Conservation (phyloP, 2,113 vertebrate genomes). For the Alaudala cheleensis region DNA sequence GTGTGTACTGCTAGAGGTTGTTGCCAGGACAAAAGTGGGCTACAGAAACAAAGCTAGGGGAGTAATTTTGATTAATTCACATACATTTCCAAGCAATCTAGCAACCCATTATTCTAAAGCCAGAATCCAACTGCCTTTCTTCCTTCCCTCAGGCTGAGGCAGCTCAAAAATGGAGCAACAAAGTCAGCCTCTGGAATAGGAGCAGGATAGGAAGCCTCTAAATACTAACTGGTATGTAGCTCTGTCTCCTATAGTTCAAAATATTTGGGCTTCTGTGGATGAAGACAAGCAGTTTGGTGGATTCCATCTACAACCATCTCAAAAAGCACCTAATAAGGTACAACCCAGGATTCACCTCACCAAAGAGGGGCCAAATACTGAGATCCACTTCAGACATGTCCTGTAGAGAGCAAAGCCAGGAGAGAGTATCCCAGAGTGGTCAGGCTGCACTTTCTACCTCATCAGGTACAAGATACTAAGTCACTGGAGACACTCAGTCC, state of each 20-base stretch:
- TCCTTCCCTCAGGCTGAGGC: neutral
- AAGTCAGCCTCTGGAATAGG: neutral
- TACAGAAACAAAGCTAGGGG: neutral
- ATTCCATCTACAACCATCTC: neutral
- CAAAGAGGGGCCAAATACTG: neutral
- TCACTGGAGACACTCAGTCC: neutral
- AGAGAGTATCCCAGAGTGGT: neutral
- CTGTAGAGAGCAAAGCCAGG: neutral
- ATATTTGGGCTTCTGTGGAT: neutral
- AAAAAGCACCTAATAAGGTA: neutral
- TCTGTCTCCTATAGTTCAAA: neutral
- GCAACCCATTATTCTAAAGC: neutral
- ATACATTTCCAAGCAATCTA: neutral
- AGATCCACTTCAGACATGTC: neutral
- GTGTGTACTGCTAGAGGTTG: neutral
- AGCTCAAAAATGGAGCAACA: neutral
- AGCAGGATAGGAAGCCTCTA: neutral
- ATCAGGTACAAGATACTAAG: neutral
- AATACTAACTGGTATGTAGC: neutral
- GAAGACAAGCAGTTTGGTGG: neutral
- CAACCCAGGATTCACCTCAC: neutral
- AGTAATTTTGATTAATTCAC: neutral
- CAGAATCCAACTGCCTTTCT: neutral
- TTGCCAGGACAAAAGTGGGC: neutral
- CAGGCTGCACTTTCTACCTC: neutral